These are phyloP conservation scores for Xestobium rufovillosum DNA, from an alignment of 2,888 invertebrate species.

Conservation along the genomic window DNA sequence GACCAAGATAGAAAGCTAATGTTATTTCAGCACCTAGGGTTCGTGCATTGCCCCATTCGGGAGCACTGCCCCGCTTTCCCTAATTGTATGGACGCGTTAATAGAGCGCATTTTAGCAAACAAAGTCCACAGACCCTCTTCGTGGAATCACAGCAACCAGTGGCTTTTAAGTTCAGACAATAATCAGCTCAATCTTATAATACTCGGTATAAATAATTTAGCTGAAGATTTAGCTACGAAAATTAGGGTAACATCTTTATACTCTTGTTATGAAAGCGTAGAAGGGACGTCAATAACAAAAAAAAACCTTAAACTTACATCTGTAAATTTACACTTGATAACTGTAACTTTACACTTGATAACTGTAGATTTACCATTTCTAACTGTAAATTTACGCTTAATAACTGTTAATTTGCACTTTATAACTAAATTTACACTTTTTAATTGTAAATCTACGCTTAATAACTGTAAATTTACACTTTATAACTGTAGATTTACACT, in stretches of 20 bases:
- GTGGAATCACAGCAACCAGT: conserved; percentile 57
- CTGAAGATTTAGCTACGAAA: conserved; percentile 80
- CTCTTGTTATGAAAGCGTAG: too few relatives aligned
- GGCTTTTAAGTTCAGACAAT: conserved; percentile 57
- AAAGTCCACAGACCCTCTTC: conserved; percentile 61
- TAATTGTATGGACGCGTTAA: conserved; percentile 71
- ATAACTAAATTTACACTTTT: too few relatives aligned
- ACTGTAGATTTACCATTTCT: too few relatives aligned
- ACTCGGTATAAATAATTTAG: conserved; percentile 78
- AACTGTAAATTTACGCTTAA: too few relatives aligned
- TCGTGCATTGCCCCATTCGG: conserved; percentile 89
- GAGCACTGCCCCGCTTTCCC: conserved; percentile 90
- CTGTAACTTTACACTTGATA: too few relatives aligned
- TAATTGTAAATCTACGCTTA: too few relatives aligned
- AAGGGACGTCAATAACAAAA: too few relatives aligned
- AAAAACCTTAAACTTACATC: too few relatives aligned
- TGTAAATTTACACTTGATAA: too few relatives aligned
- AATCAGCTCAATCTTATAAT: conserved; percentile 80
- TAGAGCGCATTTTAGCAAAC: conserved; percentile 62
- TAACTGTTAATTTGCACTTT: too few relatives aligned
- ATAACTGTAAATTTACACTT: too few relatives aligned
- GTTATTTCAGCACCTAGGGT: conserved; percentile 90
- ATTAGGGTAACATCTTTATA: conserved; percentile 54
- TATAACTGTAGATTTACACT: too few relatives aligned
- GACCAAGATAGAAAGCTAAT: conserved; percentile 93